Evolutionary conservation across 2,888 invertebrate species (phyloP).

Genomic region (Uloborus plumipes): DNA sequence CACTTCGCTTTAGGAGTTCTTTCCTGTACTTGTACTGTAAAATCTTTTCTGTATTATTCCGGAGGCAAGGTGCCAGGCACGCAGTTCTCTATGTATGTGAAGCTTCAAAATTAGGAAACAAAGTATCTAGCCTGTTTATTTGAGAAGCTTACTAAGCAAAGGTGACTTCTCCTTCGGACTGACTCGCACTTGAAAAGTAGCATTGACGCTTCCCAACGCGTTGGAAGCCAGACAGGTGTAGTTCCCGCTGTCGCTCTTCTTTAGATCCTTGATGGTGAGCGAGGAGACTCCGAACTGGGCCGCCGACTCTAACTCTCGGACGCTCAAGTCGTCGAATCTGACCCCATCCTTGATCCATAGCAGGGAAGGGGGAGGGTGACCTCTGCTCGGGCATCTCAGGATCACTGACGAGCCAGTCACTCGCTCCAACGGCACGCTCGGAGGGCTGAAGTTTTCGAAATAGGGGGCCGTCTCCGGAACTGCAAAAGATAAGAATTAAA

Average conservation of each 20-base stretch:
- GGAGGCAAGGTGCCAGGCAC: too few relatives aligned
- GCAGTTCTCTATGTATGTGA: too few relatives aligned
- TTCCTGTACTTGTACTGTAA: too few relatives aligned
- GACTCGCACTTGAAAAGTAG: conserved; percentile 78
- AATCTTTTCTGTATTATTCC: too few relatives aligned
- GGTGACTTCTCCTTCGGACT: conserved; percentile 70
- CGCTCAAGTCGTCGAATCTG: conserved; percentile 14
- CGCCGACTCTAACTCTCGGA: conserved; percentile 25
- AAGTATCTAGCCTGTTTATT: too few relatives aligned
- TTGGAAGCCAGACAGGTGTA: conserved; percentile 80
- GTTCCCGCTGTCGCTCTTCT: conserved; percentile 79
- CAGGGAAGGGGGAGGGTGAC: conserved; percentile 41
- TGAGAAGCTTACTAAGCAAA: conserved; percentile 3
- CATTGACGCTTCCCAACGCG: conserved; percentile 78
- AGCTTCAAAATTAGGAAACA: too few relatives aligned
- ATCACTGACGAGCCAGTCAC: conserved; percentile 28
- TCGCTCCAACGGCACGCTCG: conserved; percentile 34
- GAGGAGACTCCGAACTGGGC: conserved; percentile 67
- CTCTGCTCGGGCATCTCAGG: conserved; percentile 40
- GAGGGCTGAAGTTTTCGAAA: conserved; percentile 39
- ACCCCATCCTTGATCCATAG: conserved; percentile 52
- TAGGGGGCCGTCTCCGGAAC: conserved; percentile 40
- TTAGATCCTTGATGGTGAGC: conserved; percentile 74
- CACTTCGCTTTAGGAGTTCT: too few relatives aligned
- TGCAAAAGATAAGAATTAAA: conserved; percentile 34